A percentile compares a stretch with the other conserved stretches of the same genome.
phyloP scores from a whole-genome alignment of 2,113 vertebrate species.

The Lucifuga dentata region DNA sequence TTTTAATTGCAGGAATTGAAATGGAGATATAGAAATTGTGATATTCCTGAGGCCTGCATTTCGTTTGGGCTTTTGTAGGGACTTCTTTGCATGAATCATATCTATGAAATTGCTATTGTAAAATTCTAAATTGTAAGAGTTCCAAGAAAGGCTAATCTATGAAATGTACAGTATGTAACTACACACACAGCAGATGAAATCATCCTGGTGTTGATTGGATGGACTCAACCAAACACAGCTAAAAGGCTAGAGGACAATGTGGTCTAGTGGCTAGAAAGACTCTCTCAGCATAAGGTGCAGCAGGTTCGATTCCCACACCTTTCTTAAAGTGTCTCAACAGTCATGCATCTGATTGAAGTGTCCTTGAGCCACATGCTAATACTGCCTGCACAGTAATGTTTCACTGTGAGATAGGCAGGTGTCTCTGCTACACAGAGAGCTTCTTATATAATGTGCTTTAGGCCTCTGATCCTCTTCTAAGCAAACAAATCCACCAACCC shows the following conservation, averaged over 20 bases:
- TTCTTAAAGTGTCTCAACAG: slow-evolving; percentile 27
- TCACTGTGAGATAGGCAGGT: slow-evolving; percentile 66
- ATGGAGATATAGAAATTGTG: no score
- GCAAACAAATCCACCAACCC: slow-evolving; percentile 75
- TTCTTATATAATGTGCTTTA: slow-evolving; percentile 80
- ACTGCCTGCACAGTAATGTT: slow-evolving; percentile 49
- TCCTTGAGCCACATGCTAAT: slow-evolving; percentile 27
- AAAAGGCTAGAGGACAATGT: slow-evolving; percentile 15
- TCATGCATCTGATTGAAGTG: slow-evolving; percentile 42
- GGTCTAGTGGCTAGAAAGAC: slow-evolving; percentile 8
- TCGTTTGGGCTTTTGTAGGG: no score
- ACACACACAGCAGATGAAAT: no score
- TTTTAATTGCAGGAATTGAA: no score
- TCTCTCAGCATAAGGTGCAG: slow-evolving; percentile 1
- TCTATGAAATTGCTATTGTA: no score
- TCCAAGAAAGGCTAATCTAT: no score
- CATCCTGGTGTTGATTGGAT: no score
- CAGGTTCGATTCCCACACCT: slow-evolving; percentile 26
- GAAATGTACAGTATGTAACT: no score
- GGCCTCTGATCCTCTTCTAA: slow-evolving; percentile 70
- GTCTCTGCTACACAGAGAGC: slow-evolving; percentile 66
- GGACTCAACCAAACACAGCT: slow-evolving; percentile 20
- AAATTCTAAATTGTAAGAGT: no score
- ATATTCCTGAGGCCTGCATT: no score
- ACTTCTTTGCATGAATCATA: no score